Base-by-base conservation (phyloP, 2,888 invertebrate genomes). In the Pycnomerus fuliginosus region DNA sequence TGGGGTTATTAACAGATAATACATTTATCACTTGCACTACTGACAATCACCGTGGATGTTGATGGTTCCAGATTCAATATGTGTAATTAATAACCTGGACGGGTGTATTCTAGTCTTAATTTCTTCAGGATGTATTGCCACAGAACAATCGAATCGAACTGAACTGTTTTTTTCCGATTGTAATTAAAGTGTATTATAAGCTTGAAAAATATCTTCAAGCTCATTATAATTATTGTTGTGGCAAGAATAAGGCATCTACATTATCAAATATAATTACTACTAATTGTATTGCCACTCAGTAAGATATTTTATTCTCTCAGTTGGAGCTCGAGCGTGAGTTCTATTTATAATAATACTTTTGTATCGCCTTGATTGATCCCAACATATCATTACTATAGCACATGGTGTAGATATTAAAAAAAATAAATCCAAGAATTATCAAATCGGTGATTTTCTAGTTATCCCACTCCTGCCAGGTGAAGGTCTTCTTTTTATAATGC, bases 271-370 rank as follows among this genome's bases (percentile, higher is more conserved):
- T 46, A 46, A 46, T 46, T 46, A 46, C 42, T 42, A 46, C 41
- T 46, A 46, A 46, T 46, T 46, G 46, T 46, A 42, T 42, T 46
- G 46, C 46, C 42, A 46, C 46, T 46, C 46, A 46, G 46, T 42
- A 46, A 46, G 46, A 46, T 46, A 45, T 46, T 46, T 42, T 46
- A 46, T 46, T 46, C 41, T 41, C 46, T 37, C 46, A 46, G 46
- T 37, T 46, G 46, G 41, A 33, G 33, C 46, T 27, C 42, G 37
- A 46, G 37, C 38, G 37, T 46, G 42, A 46, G 32, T 42, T 46
- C 46, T 46, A 46, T 46, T 46, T 46, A 46, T 46, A 42, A 46
- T 42, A 41, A 46, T 46, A 33, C 41, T 42, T 37, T 33, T 37
- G 42, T 46, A 42, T 32, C 29, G 4, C 11, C 4, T 33, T 46